Percentiles rank a stretch among this genome's conserved stretches.
These are phyloP conservation scores for Drosophila borborema DNA, from an alignment of 2,888 invertebrate species.

Conservation along the genomic window DNA sequence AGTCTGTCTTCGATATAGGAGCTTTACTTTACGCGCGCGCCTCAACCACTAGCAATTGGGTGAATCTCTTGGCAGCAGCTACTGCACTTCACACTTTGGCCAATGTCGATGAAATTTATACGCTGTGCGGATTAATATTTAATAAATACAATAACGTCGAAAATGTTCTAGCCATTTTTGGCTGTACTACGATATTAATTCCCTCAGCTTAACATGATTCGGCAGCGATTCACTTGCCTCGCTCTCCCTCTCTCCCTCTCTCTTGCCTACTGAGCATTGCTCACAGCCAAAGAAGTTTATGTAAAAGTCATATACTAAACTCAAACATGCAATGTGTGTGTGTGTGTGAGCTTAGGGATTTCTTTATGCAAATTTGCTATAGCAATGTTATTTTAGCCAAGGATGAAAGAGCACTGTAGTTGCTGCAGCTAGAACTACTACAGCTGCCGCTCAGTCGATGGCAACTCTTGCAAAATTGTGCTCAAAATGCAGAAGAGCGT, in stretches of 20 bases:
- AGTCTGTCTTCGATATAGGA: slow-evolving; percentile 24
- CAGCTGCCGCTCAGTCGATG: slow-evolving; percentile 12
- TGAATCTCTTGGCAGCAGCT: slow-evolving; percentile 42
- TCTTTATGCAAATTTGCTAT: slow-evolving; percentile 75
- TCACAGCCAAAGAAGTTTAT: slow-evolving; percentile 62
- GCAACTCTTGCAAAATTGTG: slow-evolving; percentile 57
- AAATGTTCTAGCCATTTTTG: slow-evolving; percentile 55
- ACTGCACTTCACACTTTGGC: slow-evolving; percentile 47
- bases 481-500: slow-evolving; percentile 67
- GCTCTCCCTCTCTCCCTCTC: too few species aligned
- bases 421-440: not conserved
- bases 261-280: slow-evolving; percentile 19
- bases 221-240: not conserved
- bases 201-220: slow-evolving; percentile 36
- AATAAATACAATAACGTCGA: slow-evolving; percentile 66
- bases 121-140: slow-evolving; percentile 65
- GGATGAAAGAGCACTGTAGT: slow-evolving; percentile 39
- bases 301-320: slow-evolving; percentile 68
- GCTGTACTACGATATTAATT: slow-evolving; percentile 57
- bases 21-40: not conserved
- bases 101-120: slow-evolving; percentile 65
- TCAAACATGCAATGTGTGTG: slow-evolving; percentile 55
- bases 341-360: slow-evolving; percentile 64
- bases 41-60: not conserved
- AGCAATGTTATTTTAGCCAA: slow-evolving; percentile 68